Percentiles rank a stretch among this genome's conserved stretches.
These are phyloP conservation scores for Albula goreensis DNA, from an alignment of 2,113 vertebrate species.

Conservation along the genomic window DNA sequence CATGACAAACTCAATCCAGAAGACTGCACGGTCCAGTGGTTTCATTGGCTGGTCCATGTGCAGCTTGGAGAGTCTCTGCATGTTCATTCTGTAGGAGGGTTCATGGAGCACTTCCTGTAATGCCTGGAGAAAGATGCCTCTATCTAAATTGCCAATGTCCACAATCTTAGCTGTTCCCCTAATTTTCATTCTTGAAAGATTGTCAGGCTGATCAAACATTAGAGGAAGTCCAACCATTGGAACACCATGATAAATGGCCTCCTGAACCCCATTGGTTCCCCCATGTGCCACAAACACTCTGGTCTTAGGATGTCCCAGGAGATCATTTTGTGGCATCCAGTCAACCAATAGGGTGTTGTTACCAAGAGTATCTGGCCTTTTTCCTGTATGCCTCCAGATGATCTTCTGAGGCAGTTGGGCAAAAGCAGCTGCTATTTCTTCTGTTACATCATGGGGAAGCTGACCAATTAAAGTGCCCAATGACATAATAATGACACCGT, in stretches of 20 bases:
- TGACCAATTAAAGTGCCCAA: constrained; percentile 54
- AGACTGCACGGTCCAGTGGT: constrained; percentile 9
- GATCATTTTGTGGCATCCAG: constrained; percentile 87
- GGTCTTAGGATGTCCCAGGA: constrained; percentile 86
- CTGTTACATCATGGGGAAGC: constrained; percentile 51
- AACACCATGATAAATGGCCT: constrained; percentile 85
- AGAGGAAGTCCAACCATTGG: constrained; percentile 65
- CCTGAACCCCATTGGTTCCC: constrained; percentile 89
- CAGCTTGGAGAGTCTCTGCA: constrained; percentile 12
- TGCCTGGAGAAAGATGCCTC: constrained; percentile 3
- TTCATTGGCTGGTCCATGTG: constrained; percentile 20
- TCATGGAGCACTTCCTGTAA: constrained; percentile 18
- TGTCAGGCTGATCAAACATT: constrained; percentile 70
- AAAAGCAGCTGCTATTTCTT: constrained; percentile 58
- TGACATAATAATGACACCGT: constrained; percentile 5
- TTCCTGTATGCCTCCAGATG: constrained; percentile 80
- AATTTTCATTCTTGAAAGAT: constrained; percentile 55
- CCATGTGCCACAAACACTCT: constrained; percentile 89
- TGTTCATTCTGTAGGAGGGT: constrained; percentile 17
- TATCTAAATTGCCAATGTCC: constrained; percentile 18
- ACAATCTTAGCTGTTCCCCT: constrained; percentile 62
- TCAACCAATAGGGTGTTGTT: constrained; percentile 77
- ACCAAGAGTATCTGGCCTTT: constrained; percentile 73
- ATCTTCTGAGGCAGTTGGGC: constrained; percentile 73
- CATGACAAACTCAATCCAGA: constrained; percentile 26